phyloP scores from a whole-genome alignment of 35 echinoderm and acorn worm species.

The Lytechinus variegatus region DNA sequence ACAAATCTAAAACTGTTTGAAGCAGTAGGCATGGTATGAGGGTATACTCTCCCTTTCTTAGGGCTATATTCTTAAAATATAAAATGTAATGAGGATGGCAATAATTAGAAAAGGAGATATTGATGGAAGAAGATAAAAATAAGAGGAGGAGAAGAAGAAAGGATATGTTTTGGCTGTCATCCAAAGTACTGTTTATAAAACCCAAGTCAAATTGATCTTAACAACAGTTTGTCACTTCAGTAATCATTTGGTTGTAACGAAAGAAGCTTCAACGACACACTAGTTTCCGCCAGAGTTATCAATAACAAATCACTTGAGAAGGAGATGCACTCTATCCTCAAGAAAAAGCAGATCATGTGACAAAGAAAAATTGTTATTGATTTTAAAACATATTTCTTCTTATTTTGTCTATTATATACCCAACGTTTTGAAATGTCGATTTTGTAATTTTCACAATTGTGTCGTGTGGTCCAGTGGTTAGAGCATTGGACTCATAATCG shows the following conservation, averaged over 20 bases:
- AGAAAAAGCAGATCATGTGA: neutral
- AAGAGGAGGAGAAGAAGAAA: neutral
- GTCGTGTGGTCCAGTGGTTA: too few species aligned
- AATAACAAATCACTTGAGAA: neutral
- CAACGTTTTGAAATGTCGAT: too few species aligned
- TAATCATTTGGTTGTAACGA: neutral
- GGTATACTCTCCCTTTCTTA: neutral
- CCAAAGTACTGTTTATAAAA: neutral
- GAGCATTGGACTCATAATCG: too few species aligned
- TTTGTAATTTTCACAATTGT: too few species aligned
- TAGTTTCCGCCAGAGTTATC: neutral
- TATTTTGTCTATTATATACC: neutral
- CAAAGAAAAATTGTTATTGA: neutral
- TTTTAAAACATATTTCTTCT: neutral
- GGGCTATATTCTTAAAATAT: neutral
- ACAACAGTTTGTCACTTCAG: neutral
- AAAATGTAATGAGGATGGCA: too few species aligned
- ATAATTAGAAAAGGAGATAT: neutral
- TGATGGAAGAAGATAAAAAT: neutral
- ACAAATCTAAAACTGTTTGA: neutral
- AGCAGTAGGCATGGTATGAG: neutral
- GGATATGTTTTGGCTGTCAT: neutral
- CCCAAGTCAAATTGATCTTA: neutral
- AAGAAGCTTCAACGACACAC: neutral
- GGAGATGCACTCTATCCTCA: neutral